These are phyloP conservation scores for Doris montereyensis DNA, from an alignment of 2,888 invertebrate species.

Conservation along the genomic window DNA sequence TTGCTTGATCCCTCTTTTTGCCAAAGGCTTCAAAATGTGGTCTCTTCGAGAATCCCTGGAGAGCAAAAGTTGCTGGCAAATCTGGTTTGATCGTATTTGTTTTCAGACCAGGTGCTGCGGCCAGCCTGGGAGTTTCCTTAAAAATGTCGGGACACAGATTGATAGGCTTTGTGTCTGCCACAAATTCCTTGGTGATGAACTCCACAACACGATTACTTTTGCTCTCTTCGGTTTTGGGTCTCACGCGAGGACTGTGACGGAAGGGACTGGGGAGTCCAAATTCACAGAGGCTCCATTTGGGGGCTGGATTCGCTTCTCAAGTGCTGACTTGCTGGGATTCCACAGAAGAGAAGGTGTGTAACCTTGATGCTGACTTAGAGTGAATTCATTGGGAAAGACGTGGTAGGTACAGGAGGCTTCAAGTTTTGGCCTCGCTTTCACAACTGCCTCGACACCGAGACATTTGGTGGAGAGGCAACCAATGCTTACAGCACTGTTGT, in stretches of 20 bases:
- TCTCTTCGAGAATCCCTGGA: constrained; percentile 28
- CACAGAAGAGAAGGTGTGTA: constrained; percentile 33
- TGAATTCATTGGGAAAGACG: constrained; percentile 45
- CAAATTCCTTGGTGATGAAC: constrained; percentile 32
- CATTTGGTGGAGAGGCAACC: constrained; percentile 55
- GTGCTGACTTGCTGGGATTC: constrained; percentile 41
- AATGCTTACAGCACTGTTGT: constrained; percentile 46
- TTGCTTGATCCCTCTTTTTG: constrained; percentile 11
- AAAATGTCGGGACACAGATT: constrained; percentile 7
- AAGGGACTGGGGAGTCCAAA: too few species aligned
- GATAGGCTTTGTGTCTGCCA: constrained; percentile 9
- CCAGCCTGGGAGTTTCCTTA: not conserved
- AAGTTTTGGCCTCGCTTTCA: constrained; percentile 41
- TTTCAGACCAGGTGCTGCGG: constrained; percentile 11
- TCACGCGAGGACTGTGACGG: not conserved
- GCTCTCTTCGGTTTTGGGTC: not conserved
- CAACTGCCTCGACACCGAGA: constrained; percentile 46
- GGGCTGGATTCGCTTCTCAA: not conserved
- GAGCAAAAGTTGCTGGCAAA: constrained; percentile 30
- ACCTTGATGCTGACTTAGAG: not conserved
- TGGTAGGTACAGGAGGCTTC: constrained; percentile 50
- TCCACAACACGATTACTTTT: not conserved
- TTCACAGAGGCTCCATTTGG: too few species aligned
- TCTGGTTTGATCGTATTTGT: constrained; percentile 35
- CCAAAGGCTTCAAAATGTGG: not conserved